Evolutionary conservation across 2,888 invertebrate species (phyloP).

Genomic region (Autographa pulchrina): DNA sequence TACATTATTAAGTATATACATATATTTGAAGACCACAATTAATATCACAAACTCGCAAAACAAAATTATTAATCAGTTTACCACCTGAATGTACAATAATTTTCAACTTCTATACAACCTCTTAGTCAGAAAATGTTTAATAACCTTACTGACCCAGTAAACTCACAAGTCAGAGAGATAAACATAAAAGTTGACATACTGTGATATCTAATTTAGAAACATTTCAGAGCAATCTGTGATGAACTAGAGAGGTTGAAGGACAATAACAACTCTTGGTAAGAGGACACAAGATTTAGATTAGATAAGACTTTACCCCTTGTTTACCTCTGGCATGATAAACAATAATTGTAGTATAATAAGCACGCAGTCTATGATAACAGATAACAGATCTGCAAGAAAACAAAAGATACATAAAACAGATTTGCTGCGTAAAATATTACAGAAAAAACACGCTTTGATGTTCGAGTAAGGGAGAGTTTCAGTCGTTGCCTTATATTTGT

Average conservation of each 20-base stretch:
- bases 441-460: not conserved
- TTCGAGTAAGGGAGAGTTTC: not conserved
- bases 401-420: not conserved
- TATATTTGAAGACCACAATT: no score
- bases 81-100: not conserved
- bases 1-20: no score
- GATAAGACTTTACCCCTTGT: slow-evolving; percentile 37
- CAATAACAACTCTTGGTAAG: slow-evolving; percentile 43
- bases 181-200: slow-evolving; percentile 52
- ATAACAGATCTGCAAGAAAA: not conserved
- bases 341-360: no score
- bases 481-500: not conserved
- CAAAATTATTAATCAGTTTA: not conserved
- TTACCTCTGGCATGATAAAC: no score
- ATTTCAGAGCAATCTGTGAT: slow-evolving; percentile 54
- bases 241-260: slow-evolving; percentile 51
- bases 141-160: slow-evolving; percentile 50
- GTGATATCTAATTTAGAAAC: slow-evolving; percentile 54
- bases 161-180: slow-evolving; percentile 43
- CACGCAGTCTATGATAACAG: no score
- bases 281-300: slow-evolving; percentile 52
- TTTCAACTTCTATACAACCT: slow-evolving; percentile 16
- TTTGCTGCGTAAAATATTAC: not conserved
- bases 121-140: slow-evolving; percentile 33
- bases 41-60: no score